These are phyloP conservation scores for Saccopteryx bilineata DNA, from an alignment of 2,113 vertebrate genomes.

Conservation along the genomic window DNA sequence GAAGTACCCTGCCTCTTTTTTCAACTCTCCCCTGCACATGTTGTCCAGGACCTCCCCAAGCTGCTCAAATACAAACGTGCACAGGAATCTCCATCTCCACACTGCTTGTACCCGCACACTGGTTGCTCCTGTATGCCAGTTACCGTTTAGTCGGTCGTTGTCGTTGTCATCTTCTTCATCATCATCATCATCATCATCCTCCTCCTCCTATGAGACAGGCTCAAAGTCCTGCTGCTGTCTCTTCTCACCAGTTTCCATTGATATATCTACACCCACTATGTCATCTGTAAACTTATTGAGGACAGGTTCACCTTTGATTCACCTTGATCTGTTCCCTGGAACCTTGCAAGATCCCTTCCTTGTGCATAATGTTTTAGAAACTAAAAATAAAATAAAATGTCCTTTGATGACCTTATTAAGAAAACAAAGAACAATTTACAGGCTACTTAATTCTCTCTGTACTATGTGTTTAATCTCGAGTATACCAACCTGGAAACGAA, in stretches of 20 bases:
- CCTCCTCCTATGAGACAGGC: background rate
- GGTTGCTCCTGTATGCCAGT: background rate
- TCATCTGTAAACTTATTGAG: background rate
- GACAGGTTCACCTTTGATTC: background rate
- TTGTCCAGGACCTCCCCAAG: background rate
- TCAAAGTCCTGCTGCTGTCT: background rate
- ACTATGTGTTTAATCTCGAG: background rate
- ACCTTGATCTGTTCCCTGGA: background rate
- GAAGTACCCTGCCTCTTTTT: background rate
- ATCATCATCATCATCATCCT: background rate
- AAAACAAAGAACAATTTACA: background rate
- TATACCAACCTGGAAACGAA: background rate
- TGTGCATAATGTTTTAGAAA: constrained; percentile 30
- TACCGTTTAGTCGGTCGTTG: background rate
- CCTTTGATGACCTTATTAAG: background rate
- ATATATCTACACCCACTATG: background rate
- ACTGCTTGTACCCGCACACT: background rate
- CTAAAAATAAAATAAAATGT: background rate
- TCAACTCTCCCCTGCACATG: background rate
- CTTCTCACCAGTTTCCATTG: background rate
- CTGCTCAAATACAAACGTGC: background rate
- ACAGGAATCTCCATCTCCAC: background rate
- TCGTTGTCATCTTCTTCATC: background rate
- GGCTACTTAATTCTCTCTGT: background rate
- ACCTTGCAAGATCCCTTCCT: background rate